Evolutionary conservation across 2,113 vertebrate genomes (phyloP).

Genomic region (Garra rufa): DNA sequence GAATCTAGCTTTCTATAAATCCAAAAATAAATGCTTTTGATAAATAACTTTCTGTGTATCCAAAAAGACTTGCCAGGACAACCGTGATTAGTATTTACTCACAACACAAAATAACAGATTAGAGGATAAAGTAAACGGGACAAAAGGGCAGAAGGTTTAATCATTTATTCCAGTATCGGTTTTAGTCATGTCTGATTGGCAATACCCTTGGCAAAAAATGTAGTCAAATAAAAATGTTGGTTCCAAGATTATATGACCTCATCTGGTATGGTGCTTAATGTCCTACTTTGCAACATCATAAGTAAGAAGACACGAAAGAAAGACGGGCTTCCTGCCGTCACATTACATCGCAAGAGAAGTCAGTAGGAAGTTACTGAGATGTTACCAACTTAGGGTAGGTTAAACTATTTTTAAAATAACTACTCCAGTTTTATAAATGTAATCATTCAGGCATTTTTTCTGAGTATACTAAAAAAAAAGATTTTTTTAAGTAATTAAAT

Average conservation of each 20-base stretch:
- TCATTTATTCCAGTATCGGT: slow-evolving; percentile 35
- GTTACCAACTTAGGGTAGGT: too few species aligned
- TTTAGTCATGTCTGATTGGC: not conserved
- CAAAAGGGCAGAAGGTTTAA: slow-evolving; percentile 45
- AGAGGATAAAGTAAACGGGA: slow-evolving; percentile 17
- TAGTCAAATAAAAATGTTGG: not conserved
- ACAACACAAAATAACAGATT: slow-evolving; percentile 18
- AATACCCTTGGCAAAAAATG: slow-evolving; percentile 18
- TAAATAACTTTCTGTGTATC: not conserved
- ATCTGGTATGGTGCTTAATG: not conserved
- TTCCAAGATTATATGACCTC: not conserved
- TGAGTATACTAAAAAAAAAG: too few species aligned
- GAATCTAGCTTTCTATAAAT: not conserved
- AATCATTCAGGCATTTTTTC: not conserved
- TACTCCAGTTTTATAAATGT: not conserved
- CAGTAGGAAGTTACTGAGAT: not conserved
- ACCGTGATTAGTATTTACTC: not conserved
- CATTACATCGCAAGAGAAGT: not conserved
- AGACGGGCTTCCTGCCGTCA: not conserved
- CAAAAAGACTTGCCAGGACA: not conserved
- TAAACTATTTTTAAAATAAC: not conserved
- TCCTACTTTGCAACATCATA: not conserved
- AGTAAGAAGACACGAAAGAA: not conserved
- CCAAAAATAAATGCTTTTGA: not conserved
- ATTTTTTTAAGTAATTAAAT: too few species aligned